Evolutionary conservation across 2,113 vertebrate species (phyloP).

Genomic region (Corapipo altera): DNA sequence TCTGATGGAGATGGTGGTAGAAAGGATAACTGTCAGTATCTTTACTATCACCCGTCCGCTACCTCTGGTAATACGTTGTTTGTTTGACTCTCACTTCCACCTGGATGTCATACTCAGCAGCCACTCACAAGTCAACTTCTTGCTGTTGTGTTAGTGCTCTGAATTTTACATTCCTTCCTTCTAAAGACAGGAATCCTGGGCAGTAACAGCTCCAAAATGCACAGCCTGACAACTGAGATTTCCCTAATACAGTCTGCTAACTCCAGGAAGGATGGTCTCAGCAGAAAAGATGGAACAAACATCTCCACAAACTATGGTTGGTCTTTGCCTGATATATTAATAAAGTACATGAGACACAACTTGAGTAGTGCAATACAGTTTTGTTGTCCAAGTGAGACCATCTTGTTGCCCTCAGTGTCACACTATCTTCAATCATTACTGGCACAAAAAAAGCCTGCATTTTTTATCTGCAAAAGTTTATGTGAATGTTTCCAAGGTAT

Average conservation of each 20-base stretch:
- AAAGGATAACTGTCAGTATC: background rate
- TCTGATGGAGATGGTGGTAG: background rate
- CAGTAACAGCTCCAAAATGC: background rate
- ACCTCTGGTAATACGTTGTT: background rate
- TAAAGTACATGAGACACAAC: background rate
- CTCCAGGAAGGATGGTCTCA: background rate
- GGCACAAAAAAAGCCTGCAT: background rate
- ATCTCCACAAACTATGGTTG: background rate
- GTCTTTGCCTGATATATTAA: background rate
- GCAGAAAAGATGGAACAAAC: background rate
- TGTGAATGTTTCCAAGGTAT: background rate
- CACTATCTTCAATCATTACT: background rate
- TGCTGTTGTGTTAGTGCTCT: background rate
- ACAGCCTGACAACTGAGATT: background rate
- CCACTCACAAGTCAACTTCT: background rate
- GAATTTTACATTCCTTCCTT: background rate
- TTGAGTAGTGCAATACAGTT: background rate
- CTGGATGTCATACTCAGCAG: background rate
- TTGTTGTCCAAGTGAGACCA: background rate
- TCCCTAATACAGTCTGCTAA: background rate
- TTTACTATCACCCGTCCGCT: background rate
- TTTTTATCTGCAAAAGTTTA: background rate
- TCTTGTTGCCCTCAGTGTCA: background rate
- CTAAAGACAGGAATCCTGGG: background rate
- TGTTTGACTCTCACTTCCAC: background rate